These are phyloP conservation scores for Drosophila willistoni DNA, from an alignment of 1,140 invertebrate genomes.

Conservation along the genomic window DNA sequence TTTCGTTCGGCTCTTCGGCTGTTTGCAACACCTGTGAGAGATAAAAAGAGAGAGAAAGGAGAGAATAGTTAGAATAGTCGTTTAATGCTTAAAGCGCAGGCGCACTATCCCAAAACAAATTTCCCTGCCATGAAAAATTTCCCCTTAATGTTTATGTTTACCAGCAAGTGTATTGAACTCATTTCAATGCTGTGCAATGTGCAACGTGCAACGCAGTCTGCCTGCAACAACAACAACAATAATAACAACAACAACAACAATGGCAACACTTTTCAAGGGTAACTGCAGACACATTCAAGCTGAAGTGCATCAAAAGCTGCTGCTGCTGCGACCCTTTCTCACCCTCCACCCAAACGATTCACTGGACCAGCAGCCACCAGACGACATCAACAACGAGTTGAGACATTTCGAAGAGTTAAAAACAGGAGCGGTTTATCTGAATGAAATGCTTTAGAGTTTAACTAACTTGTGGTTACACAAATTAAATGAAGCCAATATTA, in stretches of 20 bases:
- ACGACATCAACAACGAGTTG: slow-evolving; percentile 48
- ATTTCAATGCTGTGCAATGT: slow-evolving; percentile 64
- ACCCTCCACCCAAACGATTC: background rate
- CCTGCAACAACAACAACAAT: slow-evolving; percentile 40
- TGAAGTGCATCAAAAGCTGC: slow-evolving; percentile 63
- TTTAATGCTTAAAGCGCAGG: slow-evolving; percentile 43
- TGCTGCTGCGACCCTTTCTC: slow-evolving; percentile 6
- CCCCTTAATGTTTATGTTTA: slow-evolving; percentile 80
- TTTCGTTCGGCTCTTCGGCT: slow-evolving; percentile 21
- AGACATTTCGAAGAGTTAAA: slow-evolving; percentile 40
- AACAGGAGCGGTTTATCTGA: background rate
- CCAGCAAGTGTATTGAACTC: slow-evolving; percentile 77
- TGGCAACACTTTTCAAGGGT: slow-evolving; percentile 70
- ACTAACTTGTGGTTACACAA: slow-evolving; percentile 1
- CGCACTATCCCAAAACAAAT: slow-evolving; percentile 43
- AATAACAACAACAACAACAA: slow-evolving; percentile 43
- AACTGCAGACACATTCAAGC: slow-evolving; percentile 78
- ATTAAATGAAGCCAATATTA: background rate
- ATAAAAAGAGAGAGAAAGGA: slow-evolving; percentile 22
- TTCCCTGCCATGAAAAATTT: slow-evolving; percentile 55
- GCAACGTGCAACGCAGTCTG: slow-evolving; percentile 67
- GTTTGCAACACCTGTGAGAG: slow-evolving; percentile 33
- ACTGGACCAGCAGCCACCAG: slow-evolving; percentile 38
- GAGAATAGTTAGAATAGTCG: slow-evolving; percentile 31
- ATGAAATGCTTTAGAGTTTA: background rate